Evolutionary conservation across 2,113 vertebrate genomes (phyloP), one percentile per base, ranked within the genome.

Genomic region (Chlorodrepanis virens): DNA sequence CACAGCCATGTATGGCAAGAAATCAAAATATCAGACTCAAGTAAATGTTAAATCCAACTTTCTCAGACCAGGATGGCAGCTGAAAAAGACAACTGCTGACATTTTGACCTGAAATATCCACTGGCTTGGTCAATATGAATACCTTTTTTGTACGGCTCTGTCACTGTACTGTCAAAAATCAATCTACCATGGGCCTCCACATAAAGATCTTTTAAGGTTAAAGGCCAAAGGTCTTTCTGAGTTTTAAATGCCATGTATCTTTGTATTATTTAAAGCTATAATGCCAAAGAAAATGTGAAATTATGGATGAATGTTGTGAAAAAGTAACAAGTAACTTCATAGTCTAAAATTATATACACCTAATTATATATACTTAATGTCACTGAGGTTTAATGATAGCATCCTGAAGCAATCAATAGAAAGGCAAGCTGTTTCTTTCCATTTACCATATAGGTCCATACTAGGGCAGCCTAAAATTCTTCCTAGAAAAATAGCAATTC

Each of bases 81-180:
- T 97, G 83, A 95, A 93, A 96, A 94, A 96, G 93, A 97, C 95
- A 97, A 94, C 90, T 91, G 84, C 92, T 97, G 95, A 96, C 97
- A 96, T 97, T 95, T 97, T 97, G 97, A 98, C 97, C 98, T 96
- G 96, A 96, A 96, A 95, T 94, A 97, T 96, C 71, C 95, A 93
- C 91, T 83, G 95, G 89, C 81, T 96, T 91, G 83, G 91, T 94
- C 87, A 94, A 87, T 91, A 93, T 97, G 97, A 98, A 97, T 97
- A 92, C 83, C 90, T 96, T 97, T 97, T 98, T 97, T 98, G 97
- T 97, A 91, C 78, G 80, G 39, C 77, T 97, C 79, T 83, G 94
- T 94, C 95, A 97, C 96, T 89, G 94, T 96, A 94, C 96, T 96
- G 96, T 87, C 95, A 97, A 95, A 96, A 98, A 97, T 97, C 96